phyloP scores from a whole-genome alignment of 2,888 invertebrate genomes.

The Dynastes hyllus region DNA sequence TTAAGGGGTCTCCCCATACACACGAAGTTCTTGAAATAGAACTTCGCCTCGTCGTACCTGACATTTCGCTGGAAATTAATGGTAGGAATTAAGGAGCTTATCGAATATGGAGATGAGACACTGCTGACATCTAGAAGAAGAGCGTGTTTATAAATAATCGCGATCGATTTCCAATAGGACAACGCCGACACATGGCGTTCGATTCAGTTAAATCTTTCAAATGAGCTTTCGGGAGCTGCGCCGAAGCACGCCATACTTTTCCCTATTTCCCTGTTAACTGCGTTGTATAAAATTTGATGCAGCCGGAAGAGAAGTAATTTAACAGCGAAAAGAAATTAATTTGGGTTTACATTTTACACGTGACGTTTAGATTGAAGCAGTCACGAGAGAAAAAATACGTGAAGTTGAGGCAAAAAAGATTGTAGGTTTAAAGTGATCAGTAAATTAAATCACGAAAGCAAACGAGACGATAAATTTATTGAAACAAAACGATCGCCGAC shows the following conservation, averaged over 20 bases:
- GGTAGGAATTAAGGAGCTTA: slow-evolving; percentile 24
- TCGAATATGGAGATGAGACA: slow-evolving; percentile 40
- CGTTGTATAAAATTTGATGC: background rate
- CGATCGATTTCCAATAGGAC: slow-evolving; percentile 22
- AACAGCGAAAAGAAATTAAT: background rate
- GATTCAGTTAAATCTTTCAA: background rate
- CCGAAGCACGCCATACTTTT: no score
- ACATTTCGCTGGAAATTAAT: slow-evolving; percentile 41
- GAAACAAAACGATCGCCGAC: slow-evolving; percentile 8
- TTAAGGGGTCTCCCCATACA: no score
- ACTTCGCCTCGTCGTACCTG: slow-evolving; percentile 22
- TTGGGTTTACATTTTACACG: background rate
- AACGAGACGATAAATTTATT: slow-evolving; percentile 19
- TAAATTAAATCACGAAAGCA: slow-evolving; percentile 33
- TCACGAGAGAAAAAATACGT: background rate
- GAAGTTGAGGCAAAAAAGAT: background rate
- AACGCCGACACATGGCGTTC: background rate
- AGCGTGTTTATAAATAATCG: slow-evolving; percentile 26
- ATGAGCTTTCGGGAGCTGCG: background rate
- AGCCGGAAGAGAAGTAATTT: background rate
- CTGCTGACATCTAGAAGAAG: slow-evolving; percentile 13
- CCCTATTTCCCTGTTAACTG: no score
- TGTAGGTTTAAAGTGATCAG: background rate
- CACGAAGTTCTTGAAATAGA: slow-evolving; percentile 39
- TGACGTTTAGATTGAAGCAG: background rate